Conservation (phyloP, 2,797 vertebrate species). For the Oophaga sylvatica region DNA sequence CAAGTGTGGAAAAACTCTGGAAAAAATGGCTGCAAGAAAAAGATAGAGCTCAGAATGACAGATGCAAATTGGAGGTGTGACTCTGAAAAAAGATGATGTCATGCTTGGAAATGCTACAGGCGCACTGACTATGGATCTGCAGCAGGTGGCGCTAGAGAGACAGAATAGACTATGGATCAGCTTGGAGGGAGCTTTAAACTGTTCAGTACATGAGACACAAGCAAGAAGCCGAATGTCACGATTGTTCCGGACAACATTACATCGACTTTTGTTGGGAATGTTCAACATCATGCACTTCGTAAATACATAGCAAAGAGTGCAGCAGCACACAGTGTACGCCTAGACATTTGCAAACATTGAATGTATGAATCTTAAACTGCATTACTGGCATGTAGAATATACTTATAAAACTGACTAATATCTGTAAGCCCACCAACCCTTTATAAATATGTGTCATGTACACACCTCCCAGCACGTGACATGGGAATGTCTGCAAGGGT, state of each 20-base stretch:
- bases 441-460: too few species aligned
- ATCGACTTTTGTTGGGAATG: neutral
- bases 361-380: too few species aligned
- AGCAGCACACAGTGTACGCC: too few species aligned
- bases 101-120: slow-evolving; percentile 8
- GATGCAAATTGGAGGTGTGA: slow-evolving; percentile 23
- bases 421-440: too few species aligned
- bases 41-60: slow-evolving; percentile 27
- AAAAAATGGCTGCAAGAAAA: neutral
- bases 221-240: neutral
- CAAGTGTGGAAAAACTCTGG: slow-evolving; percentile 27
- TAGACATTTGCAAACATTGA: too few species aligned
- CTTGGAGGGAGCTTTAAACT: slow-evolving; percentile 32
- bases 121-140: neutral
- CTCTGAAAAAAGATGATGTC: slow-evolving; percentile 49
- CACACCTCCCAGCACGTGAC: too few species aligned
- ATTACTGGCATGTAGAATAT: too few species aligned
- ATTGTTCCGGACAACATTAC: neutral
- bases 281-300: too few species aligned
- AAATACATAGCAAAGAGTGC: too few species aligned
- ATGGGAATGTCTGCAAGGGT: too few species aligned
- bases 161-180: neutral
- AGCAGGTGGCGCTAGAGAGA: slow-evolving; percentile 48
- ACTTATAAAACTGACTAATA: too few species aligned
- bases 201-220: neutral